phyloP scores from a whole-genome alignment of 2,888 invertebrate genomes.

The Eucriotettix oculatus region DNA sequence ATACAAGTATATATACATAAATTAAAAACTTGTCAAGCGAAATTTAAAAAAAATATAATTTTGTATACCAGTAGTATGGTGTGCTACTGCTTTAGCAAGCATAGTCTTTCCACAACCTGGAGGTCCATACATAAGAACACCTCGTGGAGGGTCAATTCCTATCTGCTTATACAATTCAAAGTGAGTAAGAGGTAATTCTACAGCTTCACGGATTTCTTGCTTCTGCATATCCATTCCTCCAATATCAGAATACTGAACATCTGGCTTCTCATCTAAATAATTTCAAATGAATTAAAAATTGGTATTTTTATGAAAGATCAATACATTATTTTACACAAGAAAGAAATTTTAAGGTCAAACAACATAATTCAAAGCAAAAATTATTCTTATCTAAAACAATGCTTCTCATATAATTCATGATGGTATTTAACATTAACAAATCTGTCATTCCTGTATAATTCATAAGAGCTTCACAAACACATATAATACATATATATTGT shows the following conservation, averaged over 20 bases:
- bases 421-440: too few relatives aligned
- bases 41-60: not conserved
- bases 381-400: too few relatives aligned
- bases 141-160: slow-evolving; percentile 96
- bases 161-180: slow-evolving; percentile 97
- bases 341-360: too few relatives aligned
- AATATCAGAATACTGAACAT: slow-evolving; percentile 92
- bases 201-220: slow-evolving; percentile 97
- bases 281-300: too few relatives aligned
- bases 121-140: slow-evolving; percentile 98
- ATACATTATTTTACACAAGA: too few relatives aligned
- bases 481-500: too few relatives aligned
- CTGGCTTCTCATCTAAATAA: slow-evolving; percentile 81
- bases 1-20: not conserved
- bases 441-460: too few relatives aligned
- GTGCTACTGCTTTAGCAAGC: slow-evolving; percentile 97
- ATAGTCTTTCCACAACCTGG: slow-evolving; percentile 99
- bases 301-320: too few relatives aligned
- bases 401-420: too few relatives aligned
- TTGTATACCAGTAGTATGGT: slow-evolving; percentile 77
- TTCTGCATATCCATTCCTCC: slow-evolving; percentile 99
- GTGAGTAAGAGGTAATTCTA: slow-evolving; percentile 93
- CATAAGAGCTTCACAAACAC: too few relatives aligned
- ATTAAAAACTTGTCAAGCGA: not conserved
- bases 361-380: too few relatives aligned